A percentile compares a stretch with the other conserved stretches of the same genome.
Evolutionary conservation across 2,797 vertebrate species (phyloP).

Genomic region (Liasis olivaceus): DNA sequence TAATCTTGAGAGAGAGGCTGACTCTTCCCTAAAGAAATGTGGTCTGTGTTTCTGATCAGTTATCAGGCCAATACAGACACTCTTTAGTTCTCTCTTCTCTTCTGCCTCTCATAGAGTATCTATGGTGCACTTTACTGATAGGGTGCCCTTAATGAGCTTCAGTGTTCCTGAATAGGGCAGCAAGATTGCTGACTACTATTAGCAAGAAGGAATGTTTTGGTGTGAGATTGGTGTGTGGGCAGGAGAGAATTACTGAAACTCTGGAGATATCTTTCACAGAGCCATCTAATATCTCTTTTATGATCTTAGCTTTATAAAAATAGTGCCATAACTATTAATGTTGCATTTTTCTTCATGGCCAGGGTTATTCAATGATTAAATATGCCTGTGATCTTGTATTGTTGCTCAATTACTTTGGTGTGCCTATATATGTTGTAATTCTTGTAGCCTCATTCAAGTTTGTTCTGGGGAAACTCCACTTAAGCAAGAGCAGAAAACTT

Average conservation of each 20-base stretch:
- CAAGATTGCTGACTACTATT: background rate
- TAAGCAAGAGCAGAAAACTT: too few relatives aligned
- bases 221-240: background rate
- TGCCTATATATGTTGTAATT: too few relatives aligned
- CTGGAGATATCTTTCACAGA: background rate
- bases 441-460: too few relatives aligned
- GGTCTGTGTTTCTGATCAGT: background rate
- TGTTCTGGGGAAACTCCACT: too few relatives aligned
- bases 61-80: background rate
- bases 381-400: too few relatives aligned
- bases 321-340: background rate
- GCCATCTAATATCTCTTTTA: background rate
- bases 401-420: too few relatives aligned
- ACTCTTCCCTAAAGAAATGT: background rate
- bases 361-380: background rate
- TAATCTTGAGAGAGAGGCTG: background rate
- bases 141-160: background rate
- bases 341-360: background rate
- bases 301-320: background rate
- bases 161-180: background rate
- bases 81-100: background rate
- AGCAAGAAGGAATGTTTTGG: background rate
- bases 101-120: background rate
- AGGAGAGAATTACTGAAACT: background rate
- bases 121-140: background rate